Evolutionary conservation across 2,113 vertebrate genomes (phyloP), one percentile per base, ranked within the genome.

Genomic region (human): DNA sequence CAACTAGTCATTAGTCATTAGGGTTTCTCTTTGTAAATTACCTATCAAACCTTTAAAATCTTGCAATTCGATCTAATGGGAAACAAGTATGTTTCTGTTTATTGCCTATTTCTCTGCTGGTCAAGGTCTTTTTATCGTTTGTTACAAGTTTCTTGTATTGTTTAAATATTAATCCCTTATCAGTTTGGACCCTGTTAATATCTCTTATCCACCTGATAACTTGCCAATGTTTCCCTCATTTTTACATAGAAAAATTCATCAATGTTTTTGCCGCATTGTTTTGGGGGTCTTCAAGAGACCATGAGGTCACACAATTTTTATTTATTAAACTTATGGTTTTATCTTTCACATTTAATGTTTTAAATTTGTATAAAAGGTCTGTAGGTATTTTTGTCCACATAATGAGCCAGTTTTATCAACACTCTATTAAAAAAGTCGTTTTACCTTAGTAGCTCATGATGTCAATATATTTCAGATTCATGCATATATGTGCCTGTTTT

Each of bases 281-380:
- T 66, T 70, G 52, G 45, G 30, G 22, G 2, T 78, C 32, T 90
- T 79, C 48, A 70, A 79, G 30, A 93, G 30, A 59, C 8, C 32
- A 20, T 23, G 68, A 38, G 11, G 22, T 89, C 64, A 52, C n/a
- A 81, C n/a, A 64, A 81, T 38, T 80, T 78, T 81, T 75, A 81
- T 75, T 57, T 90, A 81, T 81, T 75, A 80, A 85, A 81, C 6
- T 43, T 89, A 38, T 1, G 3, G 5, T 80, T 94, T 93, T 80
- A 91, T 2, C 30, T 97, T 91, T 88, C 59, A 81, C 66, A 86
- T 81, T 59, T 76, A 90, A 81, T 96, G 45, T 43, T 12, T 48
- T 43, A 88, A 89, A 35, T 57, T 12, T 73, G 27, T 20, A 8
- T 79, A 32, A 64, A 50, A 92, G 38, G 20, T 64, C 13, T 32